These are phyloP conservation scores for Nylanderia fulva DNA, from an alignment of 1,140 invertebrate species.

Conservation along the genomic window DNA sequence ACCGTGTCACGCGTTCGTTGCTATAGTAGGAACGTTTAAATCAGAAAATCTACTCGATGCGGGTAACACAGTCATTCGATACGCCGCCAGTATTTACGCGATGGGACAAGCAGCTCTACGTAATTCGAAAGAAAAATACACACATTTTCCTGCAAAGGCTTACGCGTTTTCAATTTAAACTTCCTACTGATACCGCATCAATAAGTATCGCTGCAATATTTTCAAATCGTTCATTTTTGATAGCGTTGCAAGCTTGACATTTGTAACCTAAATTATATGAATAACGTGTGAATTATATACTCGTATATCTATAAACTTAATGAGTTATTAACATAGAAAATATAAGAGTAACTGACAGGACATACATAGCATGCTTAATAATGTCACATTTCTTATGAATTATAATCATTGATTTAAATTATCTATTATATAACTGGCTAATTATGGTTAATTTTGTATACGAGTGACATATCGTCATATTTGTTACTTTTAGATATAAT, in stretches of 20 bases:
- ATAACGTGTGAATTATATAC: neutral
- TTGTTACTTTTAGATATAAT: neutral
- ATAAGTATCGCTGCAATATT: constrained; percentile 1
- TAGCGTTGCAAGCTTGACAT: neutral
- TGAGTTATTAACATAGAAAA: neutral
- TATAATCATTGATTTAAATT: neutral
- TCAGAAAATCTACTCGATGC: constrained; percentile 63
- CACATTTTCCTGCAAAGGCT: neutral
- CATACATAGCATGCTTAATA: neutral
- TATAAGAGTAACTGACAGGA: neutral
- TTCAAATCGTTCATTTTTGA: neutral
- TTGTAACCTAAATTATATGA: neutral
- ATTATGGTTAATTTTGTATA: neutral
- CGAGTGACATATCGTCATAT: constrained; percentile 1
- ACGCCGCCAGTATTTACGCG: constrained; percentile 42
- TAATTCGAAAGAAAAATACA: constrained; percentile 53
- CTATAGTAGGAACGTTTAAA: constrained; percentile 55
- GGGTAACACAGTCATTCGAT: constrained; percentile 55
- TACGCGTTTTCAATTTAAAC: neutral
- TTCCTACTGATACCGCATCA: neutral
- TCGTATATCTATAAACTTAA: neutral
- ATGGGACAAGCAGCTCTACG: neutral
- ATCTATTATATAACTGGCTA: neutral
- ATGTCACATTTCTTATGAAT: neutral
- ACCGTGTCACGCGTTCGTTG: constrained; percentile 59